Evolutionary conservation across 2,888 invertebrate genomes (phyloP).

Genomic region (Agriopis leucophaearia): DNA sequence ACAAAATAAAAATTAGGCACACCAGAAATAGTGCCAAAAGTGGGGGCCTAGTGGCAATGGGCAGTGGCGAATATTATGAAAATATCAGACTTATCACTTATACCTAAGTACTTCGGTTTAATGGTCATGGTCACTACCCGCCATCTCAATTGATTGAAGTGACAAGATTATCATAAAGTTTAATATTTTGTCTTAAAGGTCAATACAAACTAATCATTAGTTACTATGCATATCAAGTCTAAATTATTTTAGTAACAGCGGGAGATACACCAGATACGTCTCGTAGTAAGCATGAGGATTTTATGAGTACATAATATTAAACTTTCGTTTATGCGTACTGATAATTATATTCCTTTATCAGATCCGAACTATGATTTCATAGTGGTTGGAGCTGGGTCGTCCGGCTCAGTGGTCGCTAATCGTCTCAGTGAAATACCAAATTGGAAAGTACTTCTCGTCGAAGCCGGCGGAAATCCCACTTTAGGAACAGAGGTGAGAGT

Average conservation of each 20-base stretch:
- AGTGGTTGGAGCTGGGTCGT: slow-evolving; percentile 88
- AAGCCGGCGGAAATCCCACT: slow-evolving; percentile 88
- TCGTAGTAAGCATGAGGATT: too few species aligned
- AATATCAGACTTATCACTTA: too few species aligned
- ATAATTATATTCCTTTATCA: slow-evolving; percentile 31
- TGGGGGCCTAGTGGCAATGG: too few species aligned
- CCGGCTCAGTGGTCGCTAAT: slow-evolving; percentile 88
- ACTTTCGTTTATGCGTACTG: too few species aligned
- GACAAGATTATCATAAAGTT: background rate
- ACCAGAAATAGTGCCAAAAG: too few species aligned
- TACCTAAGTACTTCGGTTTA: background rate
- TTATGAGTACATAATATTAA: too few species aligned
- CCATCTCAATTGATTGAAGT: background rate
- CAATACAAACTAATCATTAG: background rate
- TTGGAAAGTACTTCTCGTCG: slow-evolving; percentile 87
- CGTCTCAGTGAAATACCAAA: slow-evolving; percentile 85
- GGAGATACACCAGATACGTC: too few species aligned
- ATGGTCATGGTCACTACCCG: background rate
- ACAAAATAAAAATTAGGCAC: too few species aligned
- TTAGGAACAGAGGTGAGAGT: slow-evolving; percentile 77
- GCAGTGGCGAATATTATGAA: too few species aligned
- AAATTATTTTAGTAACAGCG: too few species aligned
- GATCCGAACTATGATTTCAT: slow-evolving; percentile 87
- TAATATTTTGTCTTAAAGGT: background rate
- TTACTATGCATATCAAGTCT: background rate